Evolutionary conservation across 1,140 invertebrate genomes (phyloP), one percentile per base, ranked within the genome.

Genomic region (Choristoneura fumiferana): DNA sequence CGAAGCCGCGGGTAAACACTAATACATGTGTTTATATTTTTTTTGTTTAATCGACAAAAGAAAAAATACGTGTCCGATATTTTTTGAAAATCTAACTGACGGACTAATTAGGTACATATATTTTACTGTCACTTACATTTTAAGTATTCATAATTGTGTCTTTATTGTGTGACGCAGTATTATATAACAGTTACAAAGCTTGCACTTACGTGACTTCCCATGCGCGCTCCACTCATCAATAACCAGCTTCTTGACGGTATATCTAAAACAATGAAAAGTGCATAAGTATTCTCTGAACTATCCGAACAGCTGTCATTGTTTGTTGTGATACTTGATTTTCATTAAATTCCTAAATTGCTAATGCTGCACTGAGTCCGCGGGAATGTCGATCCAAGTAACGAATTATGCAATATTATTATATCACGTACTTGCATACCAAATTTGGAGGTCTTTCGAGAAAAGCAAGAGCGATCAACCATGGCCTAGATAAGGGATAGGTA

Each of bases 121-220:
- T 12, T 3, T 12, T 4, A 12, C 35, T 12, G 35, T 37, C 35
- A 37, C 18, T 12, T 18, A 5, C 5, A 10, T 12, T 8, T 6
- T 33, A 49, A n/a, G 10, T 37, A 10, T 2, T 9, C n/a, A 9
- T 12, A 49, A 10, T 49, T 22, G 22, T n/a, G 12, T 22, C 43
- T 22, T 22, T 12, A 12, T 49, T 9, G 22, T 49, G 40, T 45
- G 18, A 22, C 43, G 22, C 17, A 10, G 22, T 9, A n/a, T 49
- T 49, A 49, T 49, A 49, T 22, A 49, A 49, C 43, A 29, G 3
- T 22, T n/a, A 49, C 43, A 49, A 49, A 49, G 43, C 17, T 29
- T 29, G 22, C 22, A 29, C 43, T 13, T 49, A n/a, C 18, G 18
- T 1, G n/a, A n/a, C 43, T 33, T 49, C 43, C 14, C 43, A 49